Evolutionary conservation across 2,888 invertebrate species (phyloP), one percentile per base, ranked within the genome.

Genomic region (Strigamia crassipes): DNA sequence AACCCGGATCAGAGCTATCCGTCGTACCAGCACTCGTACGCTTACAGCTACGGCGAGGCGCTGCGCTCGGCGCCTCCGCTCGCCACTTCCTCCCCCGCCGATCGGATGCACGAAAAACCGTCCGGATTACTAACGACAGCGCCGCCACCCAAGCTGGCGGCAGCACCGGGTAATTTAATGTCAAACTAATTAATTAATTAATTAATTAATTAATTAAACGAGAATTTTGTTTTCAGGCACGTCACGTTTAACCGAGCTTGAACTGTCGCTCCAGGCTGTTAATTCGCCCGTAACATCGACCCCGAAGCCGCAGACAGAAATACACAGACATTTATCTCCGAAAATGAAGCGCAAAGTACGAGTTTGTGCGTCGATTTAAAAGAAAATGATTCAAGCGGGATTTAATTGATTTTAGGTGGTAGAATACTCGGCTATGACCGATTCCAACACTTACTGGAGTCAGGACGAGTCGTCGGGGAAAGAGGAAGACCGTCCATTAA

Each of bases 401-500:
- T 73, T 73, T 73, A 12, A 27, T 27, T 27, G 3, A 73, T 27
- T 18, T n/a, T 18, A 73, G 73, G 73, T 73, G 10, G 73, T 73
- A 13, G 73, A 73, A 73, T 73, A 73, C 73, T 27, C 73, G 1
- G 4, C 27, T 1, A 73, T n/a, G 73, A 73, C 73, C n/a, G 73
- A 73, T 31, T 73, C 73, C n/a, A 73, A 27, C 31, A 73, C 73
- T 1, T 73, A 73, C n/a, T 73, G 73, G 73, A 73, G 73, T 27
- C 73, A 73, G 12, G 73, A 73, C n/a, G 73, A 73, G 31, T 51
- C 80, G 23, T 51, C 80, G 12, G 42, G 42, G 1, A 80, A 51
- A 51, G 31, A 46, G 21, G 78, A 79, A 38, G 83, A 83, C 31
- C 82, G 86, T 83, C 94, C 96, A 34, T 94, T 95, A 87, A 97